These are phyloP conservation scores for Esox lucius DNA, from an alignment of 2,797 vertebrate genomes.

Conservation along the genomic window DNA sequence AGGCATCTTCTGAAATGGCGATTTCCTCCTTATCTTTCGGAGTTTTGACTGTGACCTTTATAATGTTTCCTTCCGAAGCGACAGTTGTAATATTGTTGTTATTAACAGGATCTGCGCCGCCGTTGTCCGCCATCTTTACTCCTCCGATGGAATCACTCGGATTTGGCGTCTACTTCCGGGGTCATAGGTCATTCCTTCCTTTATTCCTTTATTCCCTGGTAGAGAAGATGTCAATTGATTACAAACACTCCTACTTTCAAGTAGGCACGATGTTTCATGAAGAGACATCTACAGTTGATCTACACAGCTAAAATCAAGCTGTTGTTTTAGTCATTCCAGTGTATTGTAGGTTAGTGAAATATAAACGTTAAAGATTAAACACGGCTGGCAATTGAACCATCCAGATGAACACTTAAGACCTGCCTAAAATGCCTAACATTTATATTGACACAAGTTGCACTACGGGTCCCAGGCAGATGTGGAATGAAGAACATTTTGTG, in stretches of 20 bases:
- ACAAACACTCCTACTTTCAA: not conserved
- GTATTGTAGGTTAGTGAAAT: not conserved
- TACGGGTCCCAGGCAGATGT: no score
- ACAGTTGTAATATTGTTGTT: constrained; percentile 78
- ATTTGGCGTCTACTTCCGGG: constrained; percentile 70
- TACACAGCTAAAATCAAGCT: no score
- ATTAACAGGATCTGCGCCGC: constrained; percentile 82
- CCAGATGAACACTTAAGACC: not conserved
- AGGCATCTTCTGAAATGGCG: constrained; percentile 89
- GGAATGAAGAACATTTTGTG: no score
- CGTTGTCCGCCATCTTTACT: constrained; percentile 87
- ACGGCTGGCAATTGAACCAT: not conserved
- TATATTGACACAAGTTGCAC: no score
- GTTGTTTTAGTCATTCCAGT: not conserved
- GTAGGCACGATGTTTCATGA: not conserved
- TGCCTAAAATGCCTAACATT: no score
- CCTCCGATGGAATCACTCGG: constrained; percentile 74
- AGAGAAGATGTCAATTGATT: constrained; percentile 27
- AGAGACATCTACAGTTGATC: not conserved
- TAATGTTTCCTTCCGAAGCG: constrained; percentile 82
- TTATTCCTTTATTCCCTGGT: constrained; percentile 53
- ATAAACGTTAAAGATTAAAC: not conserved
- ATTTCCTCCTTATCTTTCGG: constrained; percentile 97
- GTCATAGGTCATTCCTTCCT: constrained; percentile 58
- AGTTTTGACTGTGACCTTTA: constrained; percentile 95